Evolutionary conservation across 2,888 invertebrate genomes (phyloP), one percentile per base, ranked within the genome.

Genomic region (Pollenia labialis): DNA sequence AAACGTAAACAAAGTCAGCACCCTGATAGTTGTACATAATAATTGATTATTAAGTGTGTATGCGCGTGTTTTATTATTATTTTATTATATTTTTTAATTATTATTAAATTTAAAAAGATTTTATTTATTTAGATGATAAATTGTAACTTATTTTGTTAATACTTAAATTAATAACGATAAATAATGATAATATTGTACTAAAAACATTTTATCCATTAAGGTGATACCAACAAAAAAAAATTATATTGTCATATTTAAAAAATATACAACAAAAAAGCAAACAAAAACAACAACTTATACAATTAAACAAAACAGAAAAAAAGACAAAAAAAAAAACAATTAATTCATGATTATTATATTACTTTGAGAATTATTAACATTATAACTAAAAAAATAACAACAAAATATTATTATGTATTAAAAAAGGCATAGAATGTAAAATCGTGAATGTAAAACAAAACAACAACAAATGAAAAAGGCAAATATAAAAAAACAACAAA

Each of bases 1-100:
- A 93, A 93, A 91, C 92, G 93, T 90, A 93, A 93, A 91, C 95
- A 96, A 92, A 96, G 96, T 93, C 96, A 96, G 92, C 96, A 96
- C 94, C 96, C 96, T 88, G 93, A 93, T 91, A 93, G 93, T 92
- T 93, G 93, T 93, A 93, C 93, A 93, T 93, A 93, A 91, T 91
- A 90, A 85, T 85, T 79, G 75, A 82, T 90, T 90, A 88, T 85
- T 89, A 90, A 91, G 87, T 89, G 90, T 90, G 90, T 90, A 40
- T 89, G 90, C 88, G 91, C 90, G 91, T 90, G 90, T 87, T 90
- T 91, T 89, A 89, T 88, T 89, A 90, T 82, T 80, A 77, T 87
- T 87, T 87, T 82, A 83, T 81, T 82, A 76, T 58, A 68, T 66
- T 79, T 80, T 69, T 86, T 82, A 77, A 64, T 71, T 71, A 50